Percentiles rank a stretch among this genome's conserved stretches.
These are phyloP conservation scores for Synchiropus splendidus DNA, from an alignment of 2,113 vertebrate genomes.

Conservation along the genomic window DNA sequence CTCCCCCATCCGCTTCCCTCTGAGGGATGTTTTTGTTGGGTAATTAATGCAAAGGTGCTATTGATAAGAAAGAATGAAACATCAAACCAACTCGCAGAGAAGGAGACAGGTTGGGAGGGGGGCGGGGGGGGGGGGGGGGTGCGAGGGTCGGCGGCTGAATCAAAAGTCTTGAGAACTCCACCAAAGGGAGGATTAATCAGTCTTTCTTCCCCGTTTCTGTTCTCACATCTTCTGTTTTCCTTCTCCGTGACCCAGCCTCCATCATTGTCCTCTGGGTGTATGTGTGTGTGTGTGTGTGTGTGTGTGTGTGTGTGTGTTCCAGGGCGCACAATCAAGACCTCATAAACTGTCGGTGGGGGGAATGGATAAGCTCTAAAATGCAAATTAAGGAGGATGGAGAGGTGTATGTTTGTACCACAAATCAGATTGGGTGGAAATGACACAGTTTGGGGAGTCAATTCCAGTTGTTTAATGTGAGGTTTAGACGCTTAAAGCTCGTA, in stretches of 20 bases:
- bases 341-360: slow-evolving; percentile 14
- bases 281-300: slow-evolving; percentile 5
- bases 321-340: slow-evolving; percentile 9
- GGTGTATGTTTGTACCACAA: slow-evolving; percentile 7
- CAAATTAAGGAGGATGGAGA: slow-evolving; percentile 3
- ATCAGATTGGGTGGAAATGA: slow-evolving; percentile 12
- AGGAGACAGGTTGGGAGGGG: slow-evolving; percentile 28
- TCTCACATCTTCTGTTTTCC: slow-evolving; percentile 58
- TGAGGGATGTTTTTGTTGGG: slow-evolving; percentile 58
- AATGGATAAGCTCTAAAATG: slow-evolving; percentile 14
- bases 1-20: slow-evolving; percentile 32
- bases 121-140: slow-evolving; percentile 5
- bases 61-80: slow-evolving; percentile 63
- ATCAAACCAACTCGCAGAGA: slow-evolving; percentile 51
- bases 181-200: slow-evolving; percentile 65
- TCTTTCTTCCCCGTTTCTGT: slow-evolving; percentile 53
- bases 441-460: background rate
- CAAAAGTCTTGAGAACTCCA: slow-evolving; percentile 38
- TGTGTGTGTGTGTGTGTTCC: slow-evolving; percentile 16
- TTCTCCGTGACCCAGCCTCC: slow-evolving; percentile 40
- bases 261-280: slow-evolving; percentile 21
- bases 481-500: slow-evolving; percentile 20
- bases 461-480: slow-evolving; percentile 12
- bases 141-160: slow-evolving; percentile 17
- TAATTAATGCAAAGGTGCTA: slow-evolving; percentile 66